Evolutionary conservation across 1,140 invertebrate genomes (phyloP).

Genomic region (Kradibia gibbosae): DNA sequence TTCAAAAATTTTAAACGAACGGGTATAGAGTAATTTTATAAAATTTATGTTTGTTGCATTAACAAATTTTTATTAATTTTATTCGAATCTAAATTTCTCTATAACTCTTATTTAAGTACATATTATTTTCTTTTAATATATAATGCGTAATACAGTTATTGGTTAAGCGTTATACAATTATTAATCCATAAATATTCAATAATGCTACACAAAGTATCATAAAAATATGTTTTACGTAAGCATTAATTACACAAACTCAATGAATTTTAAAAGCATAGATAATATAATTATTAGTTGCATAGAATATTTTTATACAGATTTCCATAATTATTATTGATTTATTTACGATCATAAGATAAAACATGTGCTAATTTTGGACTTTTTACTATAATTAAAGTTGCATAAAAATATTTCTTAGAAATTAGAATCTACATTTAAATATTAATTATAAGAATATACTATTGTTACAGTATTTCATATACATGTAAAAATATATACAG

Average conservation of each 20-base stretch:
- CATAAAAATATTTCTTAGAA: not conserved
- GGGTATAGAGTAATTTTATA: not conserved
- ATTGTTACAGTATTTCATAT: no score
- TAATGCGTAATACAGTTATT: not conserved
- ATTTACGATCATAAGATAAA: not conserved
- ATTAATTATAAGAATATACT: not conserved
- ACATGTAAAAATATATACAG: no score
- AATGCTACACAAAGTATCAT: not conserved
- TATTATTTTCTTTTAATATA: not conserved
- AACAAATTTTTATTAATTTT: slow-evolving; percentile 7
- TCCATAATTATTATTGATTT: not conserved
- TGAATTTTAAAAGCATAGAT: slow-evolving; percentile 3
- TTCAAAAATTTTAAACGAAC: not conserved
- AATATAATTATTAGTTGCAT: not conserved
- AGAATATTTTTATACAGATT: not conserved
- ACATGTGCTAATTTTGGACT: not conserved
- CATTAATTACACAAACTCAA: not conserved
- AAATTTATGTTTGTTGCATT: not conserved
- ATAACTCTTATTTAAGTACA: not conserved
- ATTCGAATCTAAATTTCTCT: not conserved
- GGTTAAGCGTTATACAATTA: not conserved
- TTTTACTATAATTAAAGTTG: not conserved
- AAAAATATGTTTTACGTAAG: slow-evolving; percentile 8
- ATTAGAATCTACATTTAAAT: not conserved
- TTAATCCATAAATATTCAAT: slow-evolving; percentile 19